Evolutionary conservation across 2,113 vertebrate species (phyloP).

Genomic region (Neotragus pygmaeus): DNA sequence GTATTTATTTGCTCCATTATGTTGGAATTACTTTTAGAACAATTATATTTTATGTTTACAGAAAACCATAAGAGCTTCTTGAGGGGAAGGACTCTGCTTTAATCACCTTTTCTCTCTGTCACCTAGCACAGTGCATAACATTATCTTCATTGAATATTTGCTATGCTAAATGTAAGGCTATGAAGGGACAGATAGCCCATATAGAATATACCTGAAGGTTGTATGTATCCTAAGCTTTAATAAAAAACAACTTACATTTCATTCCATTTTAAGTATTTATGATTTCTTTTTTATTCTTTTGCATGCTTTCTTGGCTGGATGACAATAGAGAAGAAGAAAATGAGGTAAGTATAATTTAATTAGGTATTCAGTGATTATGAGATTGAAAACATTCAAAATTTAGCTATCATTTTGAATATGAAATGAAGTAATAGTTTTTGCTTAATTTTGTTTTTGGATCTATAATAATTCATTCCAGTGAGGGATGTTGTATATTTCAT

Average conservation of each 20-base stretch:
- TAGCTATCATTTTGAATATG: conserved; percentile 21
- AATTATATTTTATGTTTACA: not conserved
- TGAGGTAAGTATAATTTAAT: conserved; percentile 77
- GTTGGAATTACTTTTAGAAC: conserved; percentile 3
- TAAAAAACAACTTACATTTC: not conserved
- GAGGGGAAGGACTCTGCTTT: not conserved
- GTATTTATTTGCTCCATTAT: conserved; percentile 27
- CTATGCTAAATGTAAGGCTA: not conserved
- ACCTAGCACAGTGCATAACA: not conserved
- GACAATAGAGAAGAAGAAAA: conserved; percentile 87
- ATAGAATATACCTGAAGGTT: not conserved
- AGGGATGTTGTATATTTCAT: not conserved
- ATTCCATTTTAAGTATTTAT: conserved; percentile 63
- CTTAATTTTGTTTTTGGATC: not conserved
- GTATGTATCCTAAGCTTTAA: not conserved
- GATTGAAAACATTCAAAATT: conserved; percentile 33
- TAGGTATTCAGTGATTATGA: not conserved
- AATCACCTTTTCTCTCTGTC: not conserved
- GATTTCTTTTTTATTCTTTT: conserved; percentile 68
- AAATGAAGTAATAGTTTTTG: conserved; percentile 37
- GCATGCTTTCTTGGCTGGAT: conserved; percentile 77
- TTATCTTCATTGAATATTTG: not conserved
- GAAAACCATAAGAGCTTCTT: not conserved
- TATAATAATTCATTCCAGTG: not conserved
- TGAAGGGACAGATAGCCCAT: not conserved